Evolutionary conservation across 2,113 vertebrate species (phyloP), one percentile per base, ranked within the genome.

Genomic region (Plecotus auritus): DNA sequence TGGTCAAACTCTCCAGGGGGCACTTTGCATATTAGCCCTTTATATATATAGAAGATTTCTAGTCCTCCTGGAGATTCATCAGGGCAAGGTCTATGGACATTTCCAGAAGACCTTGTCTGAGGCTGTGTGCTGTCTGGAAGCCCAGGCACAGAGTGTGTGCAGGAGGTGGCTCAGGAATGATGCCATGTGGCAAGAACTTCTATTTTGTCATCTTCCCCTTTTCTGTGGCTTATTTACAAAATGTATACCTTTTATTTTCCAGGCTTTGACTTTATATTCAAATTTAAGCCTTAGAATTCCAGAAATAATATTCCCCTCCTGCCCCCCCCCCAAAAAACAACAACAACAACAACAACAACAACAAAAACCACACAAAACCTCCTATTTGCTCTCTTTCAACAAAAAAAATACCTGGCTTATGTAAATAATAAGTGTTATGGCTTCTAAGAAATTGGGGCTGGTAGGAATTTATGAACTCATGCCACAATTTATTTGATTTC

Each of bases 91-190:
- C 30, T 74, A 10, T 61, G 42, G 42, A 84, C 26, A 26, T 88
- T 95, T 97, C 67, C 61, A 61, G 82, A 93, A 90, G 74, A 78
- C 18, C 32, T 59, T 85, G 37, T 74, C 54, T 59, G 17, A 94
- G 35, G 42, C 22, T 37, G 28, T 26, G 22, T 47, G 9, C 45
- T 67, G 7, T 51, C 51, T 77, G 47, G 51, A 82, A 54, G 13
- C 51, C 40, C 22, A 73, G 81, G 72, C 22, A 51, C 23, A 81
- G 35, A 81, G 40, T 22, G 7, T 85, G 16, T 81, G 13, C 37
- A 1, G 7, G 0, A 18, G 12, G 51, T 26, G 37, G 77, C 22
- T 81, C 51, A 28, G 26, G 16, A 30, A 49, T 32, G n/a, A 59
- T 32, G 32, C 42, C 47, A 56, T 16, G 11, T 77, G 51, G 49